phyloP scores from a whole-genome alignment of 1,140 invertebrate species.

The Phenacoccus solenopsis region DNA sequence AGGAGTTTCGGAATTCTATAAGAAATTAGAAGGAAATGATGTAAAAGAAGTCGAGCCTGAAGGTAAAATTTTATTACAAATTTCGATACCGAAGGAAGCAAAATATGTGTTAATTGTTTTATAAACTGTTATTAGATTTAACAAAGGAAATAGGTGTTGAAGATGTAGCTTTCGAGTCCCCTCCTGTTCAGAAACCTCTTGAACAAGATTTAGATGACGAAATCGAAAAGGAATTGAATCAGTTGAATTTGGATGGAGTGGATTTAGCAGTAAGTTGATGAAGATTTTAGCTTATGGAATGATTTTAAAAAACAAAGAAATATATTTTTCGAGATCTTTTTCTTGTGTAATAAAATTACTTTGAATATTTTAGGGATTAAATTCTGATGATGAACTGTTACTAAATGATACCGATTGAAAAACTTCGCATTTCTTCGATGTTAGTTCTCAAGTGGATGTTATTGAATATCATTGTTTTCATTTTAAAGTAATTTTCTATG shows the following conservation, averaged over 20 bases:
- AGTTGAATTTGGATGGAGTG: slow-evolving; percentile 28
- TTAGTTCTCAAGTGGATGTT: too few species aligned
- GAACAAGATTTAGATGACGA: slow-evolving; percentile 25
- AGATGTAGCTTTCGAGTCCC: neutral
- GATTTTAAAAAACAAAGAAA: neutral
- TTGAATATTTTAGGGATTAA: neutral
- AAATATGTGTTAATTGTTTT: neutral
- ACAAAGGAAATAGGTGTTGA: slow-evolving; percentile 14
- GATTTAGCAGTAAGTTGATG: slow-evolving; percentile 25
- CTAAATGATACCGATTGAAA: neutral
- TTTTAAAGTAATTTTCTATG: too few species aligned
- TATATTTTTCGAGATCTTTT: neutral
- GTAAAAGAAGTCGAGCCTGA: neutral
- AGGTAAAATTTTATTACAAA: neutral
- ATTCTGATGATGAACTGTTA: neutral
- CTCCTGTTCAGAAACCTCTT: neutral
- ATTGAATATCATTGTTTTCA: too few species aligned
- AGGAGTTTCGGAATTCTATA: slow-evolving; percentile 21
- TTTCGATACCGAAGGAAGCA: neutral
- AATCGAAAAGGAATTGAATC: slow-evolving; percentile 28
- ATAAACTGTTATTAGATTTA: neutral
- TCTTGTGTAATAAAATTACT: neutral
- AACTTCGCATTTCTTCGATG: too few species aligned
- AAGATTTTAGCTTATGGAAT: neutral
- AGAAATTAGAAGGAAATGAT: slow-evolving; percentile 12